Conservation (phyloP, 2,888 invertebrate species). For the Pterostichus madidus region DNA sequence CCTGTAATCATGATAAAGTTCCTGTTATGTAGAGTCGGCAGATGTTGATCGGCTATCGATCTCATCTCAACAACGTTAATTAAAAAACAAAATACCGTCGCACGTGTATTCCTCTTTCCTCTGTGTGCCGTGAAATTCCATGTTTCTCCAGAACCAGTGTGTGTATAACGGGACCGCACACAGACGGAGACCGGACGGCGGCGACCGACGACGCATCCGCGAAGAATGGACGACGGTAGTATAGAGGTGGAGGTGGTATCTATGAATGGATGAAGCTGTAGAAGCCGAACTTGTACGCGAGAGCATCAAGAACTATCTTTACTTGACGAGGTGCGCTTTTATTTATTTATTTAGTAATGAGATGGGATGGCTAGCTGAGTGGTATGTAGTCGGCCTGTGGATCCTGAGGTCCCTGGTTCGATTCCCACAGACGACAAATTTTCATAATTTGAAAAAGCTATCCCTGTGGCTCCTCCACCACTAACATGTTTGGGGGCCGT, state of each 20-base stretch:
- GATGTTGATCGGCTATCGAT: conserved; percentile 45
- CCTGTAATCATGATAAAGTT: no score
- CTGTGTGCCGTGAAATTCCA: conserved; percentile 20
- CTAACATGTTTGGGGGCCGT: no score
- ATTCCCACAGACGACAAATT: no score
- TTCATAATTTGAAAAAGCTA: no score
- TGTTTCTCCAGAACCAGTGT: neutral
- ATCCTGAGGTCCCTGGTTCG: no score
- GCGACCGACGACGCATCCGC: conserved; percentile 14
- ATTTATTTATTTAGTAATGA: no score
- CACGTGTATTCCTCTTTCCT: conserved; percentile 4
- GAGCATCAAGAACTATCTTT: no score
- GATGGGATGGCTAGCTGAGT: no score
- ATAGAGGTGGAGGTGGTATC: neutral
- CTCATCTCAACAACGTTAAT: conserved; percentile 3
- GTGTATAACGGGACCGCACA: conserved; percentile 31
- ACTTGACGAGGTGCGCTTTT: no score
- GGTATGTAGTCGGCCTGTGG: no score
- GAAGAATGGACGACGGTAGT: neutral
- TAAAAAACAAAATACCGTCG: conserved; percentile 43
- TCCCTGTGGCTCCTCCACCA: no score
- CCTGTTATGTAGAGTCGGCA: neutral
- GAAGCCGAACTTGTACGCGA: neutral
- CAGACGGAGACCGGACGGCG: conserved; percentile 7
- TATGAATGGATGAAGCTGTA: neutral